These are phyloP conservation scores for Branchellion lobata DNA, from an alignment of 2,888 invertebrate species.

Conservation along the genomic window DNA sequence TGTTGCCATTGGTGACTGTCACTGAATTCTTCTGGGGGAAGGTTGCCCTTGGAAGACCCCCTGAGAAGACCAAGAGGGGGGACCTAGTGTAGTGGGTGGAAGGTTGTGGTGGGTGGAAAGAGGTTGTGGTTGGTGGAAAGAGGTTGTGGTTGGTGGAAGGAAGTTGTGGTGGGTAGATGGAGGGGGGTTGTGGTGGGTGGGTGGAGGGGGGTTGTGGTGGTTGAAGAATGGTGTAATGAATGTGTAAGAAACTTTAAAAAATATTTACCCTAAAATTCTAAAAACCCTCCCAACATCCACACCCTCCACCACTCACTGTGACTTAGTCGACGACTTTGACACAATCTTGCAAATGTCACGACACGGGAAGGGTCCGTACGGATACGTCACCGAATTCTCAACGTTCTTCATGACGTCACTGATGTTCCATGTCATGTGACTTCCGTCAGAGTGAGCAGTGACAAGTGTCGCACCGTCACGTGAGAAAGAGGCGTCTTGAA, in stretches of 20 bases:
- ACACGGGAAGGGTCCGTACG: conserved; percentile 82
- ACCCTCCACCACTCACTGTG: conserved; percentile 38
- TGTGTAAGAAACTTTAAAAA: no score
- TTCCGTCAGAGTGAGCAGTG: conserved; percentile 93
- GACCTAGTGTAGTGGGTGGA: conserved; percentile 58
- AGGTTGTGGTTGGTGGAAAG: no score
- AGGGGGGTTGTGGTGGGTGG: no score
- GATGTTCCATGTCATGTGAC: conserved; percentile 71
- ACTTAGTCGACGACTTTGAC: conserved; percentile 63
- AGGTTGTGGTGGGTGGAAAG: neutral
- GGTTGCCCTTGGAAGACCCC: conserved; percentile 91
- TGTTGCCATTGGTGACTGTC: conserved; percentile 67
- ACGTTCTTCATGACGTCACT: conserved; percentile 36
- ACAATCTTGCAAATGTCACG: conserved; percentile 73
- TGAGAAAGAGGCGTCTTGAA: conserved; percentile 82
- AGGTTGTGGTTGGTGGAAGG: no score
- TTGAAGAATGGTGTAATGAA: no score
- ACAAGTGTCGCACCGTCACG: conserved; percentile 74
- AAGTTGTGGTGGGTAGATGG: no score
- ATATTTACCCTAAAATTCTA: no score
- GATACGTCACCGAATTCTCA: conserved; percentile 32
- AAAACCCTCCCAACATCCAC: neutral
- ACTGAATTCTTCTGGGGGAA: conserved; percentile 92
- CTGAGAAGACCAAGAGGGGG: conserved; percentile 71
- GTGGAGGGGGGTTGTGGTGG: no score